phyloP scores from a whole-genome alignment of 2,113 vertebrate species.

The Tylochromis polylepis region DNA sequence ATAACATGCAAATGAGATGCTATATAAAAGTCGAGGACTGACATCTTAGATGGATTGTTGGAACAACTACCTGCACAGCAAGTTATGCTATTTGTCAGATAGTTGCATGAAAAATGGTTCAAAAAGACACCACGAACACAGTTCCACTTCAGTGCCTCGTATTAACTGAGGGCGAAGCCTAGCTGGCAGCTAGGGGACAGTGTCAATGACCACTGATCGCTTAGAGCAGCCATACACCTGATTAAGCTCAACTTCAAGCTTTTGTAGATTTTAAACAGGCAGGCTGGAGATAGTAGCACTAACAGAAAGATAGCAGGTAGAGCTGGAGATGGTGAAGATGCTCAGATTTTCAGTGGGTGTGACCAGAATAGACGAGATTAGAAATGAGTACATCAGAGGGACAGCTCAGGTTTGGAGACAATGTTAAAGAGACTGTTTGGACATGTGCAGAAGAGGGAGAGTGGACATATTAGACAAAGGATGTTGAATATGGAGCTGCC shows the following conservation, averaged over 20 bases:
- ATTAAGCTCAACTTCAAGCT: not conserved
- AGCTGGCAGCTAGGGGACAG: not conserved
- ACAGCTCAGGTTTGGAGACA: not conserved
- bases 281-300: not conserved
- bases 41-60: not conserved
- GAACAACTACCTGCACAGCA: not conserved
- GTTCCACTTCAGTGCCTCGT: not conserved
- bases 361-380: not conserved
- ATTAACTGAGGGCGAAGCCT: not conserved
- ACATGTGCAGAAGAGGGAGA: not conserved
- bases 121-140: not conserved
- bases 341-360: not conserved
- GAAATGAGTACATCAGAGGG: not conserved
- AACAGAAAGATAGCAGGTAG: not conserved
- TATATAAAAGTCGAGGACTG: not conserved
- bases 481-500: not conserved
- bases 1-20: not conserved
- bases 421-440: not conserved
- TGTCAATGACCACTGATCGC: not conserved
- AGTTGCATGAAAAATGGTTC: not conserved
- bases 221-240: not conserved
- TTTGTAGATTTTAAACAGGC: not conserved
- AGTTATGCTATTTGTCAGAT: not conserved
- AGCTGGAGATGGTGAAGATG: accelerated
- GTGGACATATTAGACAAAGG: not conserved